These are phyloP conservation scores for Hiodon tergisus DNA, from an alignment of 2,113 vertebrate species.

Conservation along the genomic window DNA sequence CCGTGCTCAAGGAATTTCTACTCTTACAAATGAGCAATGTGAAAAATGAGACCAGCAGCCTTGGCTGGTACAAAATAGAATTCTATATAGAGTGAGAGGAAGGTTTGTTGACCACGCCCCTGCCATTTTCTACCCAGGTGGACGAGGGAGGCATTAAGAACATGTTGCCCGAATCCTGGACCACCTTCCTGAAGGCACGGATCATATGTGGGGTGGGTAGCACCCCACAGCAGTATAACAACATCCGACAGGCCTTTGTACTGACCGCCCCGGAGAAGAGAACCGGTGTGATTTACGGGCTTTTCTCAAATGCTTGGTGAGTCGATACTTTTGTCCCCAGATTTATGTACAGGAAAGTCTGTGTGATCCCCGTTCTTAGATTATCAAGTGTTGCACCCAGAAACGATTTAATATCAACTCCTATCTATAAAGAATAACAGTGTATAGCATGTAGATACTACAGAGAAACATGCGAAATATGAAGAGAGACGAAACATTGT, in stretches of 20 bases:
- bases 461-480: no score
- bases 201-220: slow-evolving; percentile 64
- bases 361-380: no score
- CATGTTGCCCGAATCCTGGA: slow-evolving; percentile 63
- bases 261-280: slow-evolving; percentile 55
- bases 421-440: no score
- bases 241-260: slow-evolving; percentile 61
- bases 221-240: slow-evolving; percentile 68
- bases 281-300: slow-evolving; percentile 63
- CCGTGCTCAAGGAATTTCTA: no score
- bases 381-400: no score
- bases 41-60: no score
- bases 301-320: slow-evolving; percentile 71
- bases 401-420: no score
- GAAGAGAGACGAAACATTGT: no score
- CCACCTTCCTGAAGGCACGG: slow-evolving; percentile 69
- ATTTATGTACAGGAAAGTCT: background rate
- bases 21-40: no score
- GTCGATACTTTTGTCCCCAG: slow-evolving; percentile 18
- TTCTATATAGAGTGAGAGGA: background rate
- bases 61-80: background rate
- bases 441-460: no score
- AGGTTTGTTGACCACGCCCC: background rate
- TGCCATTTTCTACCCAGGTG: slow-evolving; percentile 42
- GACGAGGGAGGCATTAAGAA: slow-evolving; percentile 62